Conservation (phyloP, 2,797 vertebrate genomes). For the Sus cebifrons region DNA sequence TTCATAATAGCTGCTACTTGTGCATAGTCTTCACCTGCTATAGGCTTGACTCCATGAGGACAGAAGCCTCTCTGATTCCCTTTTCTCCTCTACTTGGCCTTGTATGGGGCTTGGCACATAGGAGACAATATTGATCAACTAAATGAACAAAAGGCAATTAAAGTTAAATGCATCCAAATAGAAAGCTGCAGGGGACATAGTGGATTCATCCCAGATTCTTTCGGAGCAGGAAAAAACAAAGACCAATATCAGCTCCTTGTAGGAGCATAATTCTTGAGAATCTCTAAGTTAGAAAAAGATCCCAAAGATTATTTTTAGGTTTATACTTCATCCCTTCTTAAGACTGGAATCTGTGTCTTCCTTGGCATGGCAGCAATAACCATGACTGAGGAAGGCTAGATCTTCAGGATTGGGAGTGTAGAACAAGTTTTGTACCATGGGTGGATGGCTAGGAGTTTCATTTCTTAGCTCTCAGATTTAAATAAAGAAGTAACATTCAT, state of each 20-base stretch:
- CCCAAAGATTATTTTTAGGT: background rate
- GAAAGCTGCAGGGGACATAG: slow-evolving; percentile 24
- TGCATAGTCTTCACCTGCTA: background rate
- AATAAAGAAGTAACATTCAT: slow-evolving; percentile 4
- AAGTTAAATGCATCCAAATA: slow-evolving; percentile 63
- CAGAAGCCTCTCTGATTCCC: slow-evolving; percentile 8
- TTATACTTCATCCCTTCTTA: background rate
- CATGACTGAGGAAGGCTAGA: background rate
- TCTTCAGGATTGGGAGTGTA: background rate
- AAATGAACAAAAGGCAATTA: slow-evolving; percentile 64
- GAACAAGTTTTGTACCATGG: background rate
- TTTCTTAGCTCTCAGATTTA: slow-evolving; percentile 43
- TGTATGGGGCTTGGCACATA: background rate
- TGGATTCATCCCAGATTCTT: slow-evolving; percentile 36
- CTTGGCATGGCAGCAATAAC: background rate
- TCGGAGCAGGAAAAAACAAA: background rate
- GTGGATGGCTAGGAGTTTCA: background rate
- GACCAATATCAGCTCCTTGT: slow-evolving; percentile 41
- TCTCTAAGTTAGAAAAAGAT: slow-evolving; percentile 31
- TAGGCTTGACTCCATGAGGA: background rate
- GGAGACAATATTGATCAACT: slow-evolving; percentile 49
- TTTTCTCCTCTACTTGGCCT: slow-evolving; percentile 28
- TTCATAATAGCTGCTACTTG: background rate
- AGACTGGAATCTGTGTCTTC: background rate
- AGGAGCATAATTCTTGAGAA: background rate